Percentiles rank a stretch among this genome's conserved stretches.
Conservation (phyloP, 1,140 invertebrate species). For the Drosophila pachea region DNA sequence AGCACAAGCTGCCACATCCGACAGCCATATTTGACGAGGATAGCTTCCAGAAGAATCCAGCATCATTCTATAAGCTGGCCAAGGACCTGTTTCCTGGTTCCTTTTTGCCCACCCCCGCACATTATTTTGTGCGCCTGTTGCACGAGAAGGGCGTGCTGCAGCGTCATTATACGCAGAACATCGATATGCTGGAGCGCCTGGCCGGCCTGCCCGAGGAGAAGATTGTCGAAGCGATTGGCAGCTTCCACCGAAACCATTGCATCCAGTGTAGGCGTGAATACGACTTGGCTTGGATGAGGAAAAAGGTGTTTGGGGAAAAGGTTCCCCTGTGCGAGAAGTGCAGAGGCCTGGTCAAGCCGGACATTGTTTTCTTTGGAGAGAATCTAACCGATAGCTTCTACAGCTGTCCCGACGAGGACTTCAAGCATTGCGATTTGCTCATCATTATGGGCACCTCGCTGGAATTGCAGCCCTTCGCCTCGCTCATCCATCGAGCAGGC, state of each 20-base stretch:
- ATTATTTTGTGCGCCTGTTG: constrained; percentile 91
- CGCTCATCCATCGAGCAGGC: constrained; percentile 87
- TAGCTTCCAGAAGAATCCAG: constrained; percentile 89
- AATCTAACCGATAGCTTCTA: constrained; percentile 89
- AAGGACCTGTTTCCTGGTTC: constrained; percentile 91
- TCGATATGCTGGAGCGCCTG: constrained; percentile 93
- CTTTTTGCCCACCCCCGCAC: constrained; percentile 89
- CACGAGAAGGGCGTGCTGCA: constrained; percentile 89
- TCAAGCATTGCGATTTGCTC: constrained; percentile 92
- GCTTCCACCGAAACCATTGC: constrained; percentile 94
- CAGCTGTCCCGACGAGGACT: constrained; percentile 84
- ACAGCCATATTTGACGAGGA: constrained; percentile 96
- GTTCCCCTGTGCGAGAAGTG: constrained; percentile 87
- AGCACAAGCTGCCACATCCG: constrained; percentile 95
- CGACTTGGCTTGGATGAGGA: constrained; percentile 87
- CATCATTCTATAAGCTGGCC: constrained; percentile 92
- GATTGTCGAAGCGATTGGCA: constrained; percentile 95
- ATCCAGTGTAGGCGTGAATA: constrained; percentile 87
- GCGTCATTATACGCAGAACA: constrained; percentile 95
- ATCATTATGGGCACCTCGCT: constrained; percentile 98
- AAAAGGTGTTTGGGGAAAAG: constrained; percentile 85
- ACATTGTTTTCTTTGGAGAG: constrained; percentile 97
- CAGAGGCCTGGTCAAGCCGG: constrained; percentile 91
- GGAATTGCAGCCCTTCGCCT: constrained; percentile 97
- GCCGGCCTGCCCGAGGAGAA: constrained; percentile 92